Base-by-base conservation (phyloP, 2,797 vertebrate species). In the Gastrophryne carolinensis region DNA sequence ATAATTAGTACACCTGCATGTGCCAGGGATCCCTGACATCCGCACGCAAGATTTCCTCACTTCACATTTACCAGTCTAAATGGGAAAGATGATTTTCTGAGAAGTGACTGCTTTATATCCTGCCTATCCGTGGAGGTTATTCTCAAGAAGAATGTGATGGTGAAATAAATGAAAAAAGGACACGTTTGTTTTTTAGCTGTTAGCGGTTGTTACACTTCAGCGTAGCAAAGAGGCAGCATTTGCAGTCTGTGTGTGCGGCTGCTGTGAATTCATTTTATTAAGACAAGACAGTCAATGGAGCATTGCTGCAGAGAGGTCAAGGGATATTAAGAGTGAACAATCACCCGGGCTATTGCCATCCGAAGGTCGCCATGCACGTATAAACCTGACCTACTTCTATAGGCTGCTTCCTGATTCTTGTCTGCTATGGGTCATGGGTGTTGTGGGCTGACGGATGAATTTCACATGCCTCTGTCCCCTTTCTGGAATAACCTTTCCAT, bases 1-100 rank as follows among this genome's bases (percentile, higher is more conserved):
- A 60, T 71, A 58, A 68, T 68, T 68, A 70, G 67, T 70, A 58
- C 52, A 58, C 54, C 67, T 57, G 47, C 52, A 70, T 58, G 67
- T 70, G 67, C 26, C 67, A 47, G 53, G 53, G 52, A 57, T 70
- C 54, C 67, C 53, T 70, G 67, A 70, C 54, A 57, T 70, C 67
- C 67, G 32, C 67, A 44, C 32, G 41, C 37, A 47, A 47, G 67
- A 57, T 70, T 58, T 47, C 53, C 57, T 58, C 52, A 44, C 39
- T 70, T 70, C 58, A 37, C 23, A 41, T 68, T 52, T 56, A 32
- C 49, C 34, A 54, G 49, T 27, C 23, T 68, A 68, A 68, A 68
- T 39, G 50, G 21, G n/a, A 50, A 21, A 66, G 41, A 49, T 65
- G 41, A 49, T 65, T 65, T 49, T 49, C 10, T 10, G 32, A 37